phyloP scores from a whole-genome alignment of 2,888 invertebrate genomes.

The Cephonodes hylas region DNA sequence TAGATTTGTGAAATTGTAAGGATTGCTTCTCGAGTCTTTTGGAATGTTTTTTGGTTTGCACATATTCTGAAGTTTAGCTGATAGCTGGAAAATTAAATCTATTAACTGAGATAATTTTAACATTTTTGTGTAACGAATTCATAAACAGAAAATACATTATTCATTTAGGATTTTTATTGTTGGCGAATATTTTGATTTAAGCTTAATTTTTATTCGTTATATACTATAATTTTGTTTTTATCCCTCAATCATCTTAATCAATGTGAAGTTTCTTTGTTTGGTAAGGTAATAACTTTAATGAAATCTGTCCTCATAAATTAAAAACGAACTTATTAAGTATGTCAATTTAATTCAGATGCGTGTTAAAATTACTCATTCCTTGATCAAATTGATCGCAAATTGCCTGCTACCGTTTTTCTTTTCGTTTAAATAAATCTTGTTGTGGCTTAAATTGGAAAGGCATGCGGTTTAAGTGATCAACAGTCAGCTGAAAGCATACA shows the following conservation, averaged over 20 bases:
- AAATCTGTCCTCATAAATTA: too few relatives aligned
- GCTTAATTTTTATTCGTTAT: too few relatives aligned
- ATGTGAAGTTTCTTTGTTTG: background rate
- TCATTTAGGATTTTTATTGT: too few relatives aligned
- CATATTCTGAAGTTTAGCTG: background rate
- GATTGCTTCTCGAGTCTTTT: too few relatives aligned
- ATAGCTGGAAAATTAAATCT: background rate
- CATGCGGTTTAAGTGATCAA: background rate
- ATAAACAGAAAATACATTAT: too few relatives aligned
- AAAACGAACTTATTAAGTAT: background rate
- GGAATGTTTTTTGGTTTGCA: too few relatives aligned
- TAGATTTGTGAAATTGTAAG: too few relatives aligned
- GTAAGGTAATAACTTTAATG: too few relatives aligned
- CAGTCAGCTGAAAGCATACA: too few relatives aligned
- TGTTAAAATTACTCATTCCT: constrained; percentile 14
- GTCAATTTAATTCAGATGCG: background rate
- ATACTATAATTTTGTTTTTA: background rate
- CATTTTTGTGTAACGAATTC: too few relatives aligned
- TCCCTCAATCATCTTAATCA: background rate
- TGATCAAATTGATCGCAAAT: constrained; percentile 37
- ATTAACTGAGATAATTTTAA: too few relatives aligned
- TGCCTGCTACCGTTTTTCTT: constrained; percentile 40
- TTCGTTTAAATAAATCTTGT: constrained; percentile 21
- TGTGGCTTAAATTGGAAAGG: constrained; percentile 19
- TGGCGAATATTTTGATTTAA: too few relatives aligned